Conservation (phyloP, 2,888 invertebrate species). For the Caradrina kadenii region DNA sequence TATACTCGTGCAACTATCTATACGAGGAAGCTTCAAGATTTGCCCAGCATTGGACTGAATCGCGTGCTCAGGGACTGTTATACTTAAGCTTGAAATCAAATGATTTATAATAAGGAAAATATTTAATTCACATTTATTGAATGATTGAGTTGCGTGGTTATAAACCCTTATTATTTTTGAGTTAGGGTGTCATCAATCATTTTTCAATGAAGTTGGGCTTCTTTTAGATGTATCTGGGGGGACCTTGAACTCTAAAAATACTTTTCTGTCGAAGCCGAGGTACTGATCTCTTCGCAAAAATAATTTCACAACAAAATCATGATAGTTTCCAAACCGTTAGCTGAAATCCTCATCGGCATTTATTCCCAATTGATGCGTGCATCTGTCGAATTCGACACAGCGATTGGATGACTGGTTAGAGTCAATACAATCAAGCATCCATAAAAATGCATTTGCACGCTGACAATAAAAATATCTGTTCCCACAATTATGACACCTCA, state of each 20-base stretch:
- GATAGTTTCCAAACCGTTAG: not conserved
- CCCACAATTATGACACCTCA: constrained; percentile 62
- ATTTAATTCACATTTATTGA: constrained; percentile 3
- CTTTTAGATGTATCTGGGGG: not conserved
- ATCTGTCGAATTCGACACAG: constrained; percentile 44
- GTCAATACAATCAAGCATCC: constrained; percentile 30
- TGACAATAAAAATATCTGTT: constrained; percentile 50
- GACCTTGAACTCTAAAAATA: not conserved
- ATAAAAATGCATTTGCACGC: constrained; percentile 57
- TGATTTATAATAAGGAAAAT: constrained; percentile 26
- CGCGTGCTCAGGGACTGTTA: constrained; percentile 39
- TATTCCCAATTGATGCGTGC: constrained; percentile 17
- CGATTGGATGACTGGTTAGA: constrained; percentile 19
- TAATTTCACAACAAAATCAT: not conserved
- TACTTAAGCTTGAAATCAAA: constrained; percentile 15
- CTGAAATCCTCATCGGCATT: constrained; percentile 13
- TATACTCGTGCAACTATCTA: constrained; percentile 33
- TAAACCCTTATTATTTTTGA: not conserved
- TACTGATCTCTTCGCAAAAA: not conserved
- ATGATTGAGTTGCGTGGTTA: not conserved
- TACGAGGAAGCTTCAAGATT: constrained; percentile 40
- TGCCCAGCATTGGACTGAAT: constrained; percentile 22
- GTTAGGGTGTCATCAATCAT: not conserved
- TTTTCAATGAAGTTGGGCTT: not conserved
- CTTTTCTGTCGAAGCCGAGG: too few relatives aligned